Evolutionary conservation across 2,113 vertebrate species (phyloP).

Genomic region (Ploceus nigricollis): DNA sequence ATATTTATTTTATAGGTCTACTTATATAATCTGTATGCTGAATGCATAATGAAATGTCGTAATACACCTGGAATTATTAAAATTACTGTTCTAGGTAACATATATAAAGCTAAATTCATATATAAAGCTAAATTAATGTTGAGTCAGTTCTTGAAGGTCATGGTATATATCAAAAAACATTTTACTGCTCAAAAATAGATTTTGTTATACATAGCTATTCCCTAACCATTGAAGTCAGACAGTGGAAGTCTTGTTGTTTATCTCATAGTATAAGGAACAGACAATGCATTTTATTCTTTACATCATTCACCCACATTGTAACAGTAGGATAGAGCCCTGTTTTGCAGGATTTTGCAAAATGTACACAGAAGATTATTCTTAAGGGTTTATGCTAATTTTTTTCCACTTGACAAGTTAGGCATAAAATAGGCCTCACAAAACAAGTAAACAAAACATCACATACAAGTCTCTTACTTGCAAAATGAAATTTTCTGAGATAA

Average conservation of each 20-base stretch:
- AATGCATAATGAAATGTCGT: neutral
- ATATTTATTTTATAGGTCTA: neutral
- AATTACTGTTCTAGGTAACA: neutral
- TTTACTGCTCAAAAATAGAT: neutral
- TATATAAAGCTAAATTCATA: neutral
- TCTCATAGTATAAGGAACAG: neutral
- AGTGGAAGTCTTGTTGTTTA: neutral
- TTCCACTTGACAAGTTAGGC: constrained; percentile 18
- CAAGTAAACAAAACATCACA: neutral
- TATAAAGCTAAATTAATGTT: neutral
- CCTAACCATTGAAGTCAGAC: neutral
- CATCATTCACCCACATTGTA: neutral
- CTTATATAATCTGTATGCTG: neutral
- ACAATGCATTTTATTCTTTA: neutral
- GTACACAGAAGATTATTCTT: neutral
- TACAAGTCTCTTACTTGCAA: neutral
- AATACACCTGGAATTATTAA: neutral
- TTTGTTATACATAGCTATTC: neutral
- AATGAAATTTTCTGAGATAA: neutral
- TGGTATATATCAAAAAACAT: neutral
- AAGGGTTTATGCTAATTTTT: constrained; percentile 4
- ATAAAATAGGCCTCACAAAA: constrained; percentile 3
- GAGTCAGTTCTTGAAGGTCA: neutral
- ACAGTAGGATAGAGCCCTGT: neutral
- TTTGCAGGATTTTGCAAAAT: constrained; percentile 3